phyloP scores from a whole-genome alignment of 2,113 vertebrate species.

The Ploceus nigricollis region DNA sequence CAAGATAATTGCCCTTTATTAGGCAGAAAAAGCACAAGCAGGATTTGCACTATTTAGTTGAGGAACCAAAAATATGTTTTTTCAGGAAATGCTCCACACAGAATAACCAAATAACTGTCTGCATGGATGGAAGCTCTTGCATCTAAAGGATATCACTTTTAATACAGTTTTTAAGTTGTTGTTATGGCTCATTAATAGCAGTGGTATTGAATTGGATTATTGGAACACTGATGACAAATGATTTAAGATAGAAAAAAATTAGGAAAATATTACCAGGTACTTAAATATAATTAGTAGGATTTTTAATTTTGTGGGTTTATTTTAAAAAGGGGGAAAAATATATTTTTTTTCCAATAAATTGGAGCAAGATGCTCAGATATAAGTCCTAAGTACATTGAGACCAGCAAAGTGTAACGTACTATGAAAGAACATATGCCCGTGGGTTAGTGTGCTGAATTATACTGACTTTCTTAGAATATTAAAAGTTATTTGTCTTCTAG shows the following conservation, averaged over 20 bases:
- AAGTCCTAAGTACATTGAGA: not conserved
- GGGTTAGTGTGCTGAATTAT: not conserved
- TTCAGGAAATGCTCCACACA: not conserved
- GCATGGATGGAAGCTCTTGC: not conserved
- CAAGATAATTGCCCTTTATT: not conserved
- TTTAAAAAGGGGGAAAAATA: accelerated
- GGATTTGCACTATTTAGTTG: not conserved
- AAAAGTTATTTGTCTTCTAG: not conserved
- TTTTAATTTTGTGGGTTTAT: not conserved
- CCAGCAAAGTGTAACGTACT: not conserved
- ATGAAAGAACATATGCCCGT: accelerated
- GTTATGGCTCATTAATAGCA: not conserved
- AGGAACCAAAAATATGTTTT: not conserved
- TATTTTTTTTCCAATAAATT: not conserved
- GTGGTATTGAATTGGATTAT: too few relatives aligned
- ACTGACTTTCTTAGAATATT: not conserved
- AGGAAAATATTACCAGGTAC: not conserved
- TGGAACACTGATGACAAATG: too few relatives aligned
- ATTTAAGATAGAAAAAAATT: not conserved
- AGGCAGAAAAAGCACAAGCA: not conserved
- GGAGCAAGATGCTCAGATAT: not conserved
- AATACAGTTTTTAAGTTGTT: not conserved
- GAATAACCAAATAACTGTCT: not conserved
- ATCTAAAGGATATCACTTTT: not conserved
- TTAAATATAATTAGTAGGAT: not conserved